Percentiles rank a stretch among this genome's conserved stretches.
These are phyloP conservation scores for Eupithecia vulgata DNA, from an alignment of 2,888 invertebrate genomes.

Conservation along the genomic window DNA sequence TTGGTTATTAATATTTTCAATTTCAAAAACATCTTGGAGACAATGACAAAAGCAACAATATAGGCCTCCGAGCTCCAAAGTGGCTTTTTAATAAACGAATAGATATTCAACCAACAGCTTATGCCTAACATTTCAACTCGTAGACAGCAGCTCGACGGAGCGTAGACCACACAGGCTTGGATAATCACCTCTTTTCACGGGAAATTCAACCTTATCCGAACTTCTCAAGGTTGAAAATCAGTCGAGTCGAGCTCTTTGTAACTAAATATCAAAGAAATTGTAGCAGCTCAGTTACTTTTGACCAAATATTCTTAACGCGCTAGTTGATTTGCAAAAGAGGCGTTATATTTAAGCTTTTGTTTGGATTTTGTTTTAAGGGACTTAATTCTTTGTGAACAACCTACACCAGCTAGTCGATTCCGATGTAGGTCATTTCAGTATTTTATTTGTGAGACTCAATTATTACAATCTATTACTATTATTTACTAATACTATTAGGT, in stretches of 20 bases:
- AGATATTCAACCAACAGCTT: slow-evolving; percentile 31
- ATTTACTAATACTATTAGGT: no score
- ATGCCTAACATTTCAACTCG: slow-evolving; percentile 42
- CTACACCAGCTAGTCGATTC: neutral
- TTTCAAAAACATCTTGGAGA: neutral
- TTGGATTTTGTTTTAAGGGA: neutral
- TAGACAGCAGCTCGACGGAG: slow-evolving; percentile 43
- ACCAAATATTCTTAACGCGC: slow-evolving; percentile 46
- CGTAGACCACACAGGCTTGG: slow-evolving; percentile 45
- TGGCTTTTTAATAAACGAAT: slow-evolving; percentile 13
- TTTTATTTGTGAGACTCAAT: neutral
- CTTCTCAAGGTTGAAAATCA: slow-evolving; percentile 15
- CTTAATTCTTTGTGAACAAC: neutral
- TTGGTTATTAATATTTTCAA: no score
- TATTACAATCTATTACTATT: no score
- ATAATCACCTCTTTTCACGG: slow-evolving; percentile 18
- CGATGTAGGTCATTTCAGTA: neutral
- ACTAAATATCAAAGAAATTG: slow-evolving; percentile 51
- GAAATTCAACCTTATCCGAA: slow-evolving; percentile 24
- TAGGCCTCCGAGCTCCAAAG: slow-evolving; percentile 8
- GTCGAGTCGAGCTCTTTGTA: slow-evolving; percentile 21
- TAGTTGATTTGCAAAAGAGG: slow-evolving; percentile 54
- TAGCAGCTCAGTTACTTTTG: slow-evolving; percentile 47
- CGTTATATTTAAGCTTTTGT: slow-evolving; percentile 39
- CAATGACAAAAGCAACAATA: slow-evolving; percentile 14